A percentile compares a stretch with the other conserved stretches of the same genome.
Conservation (phyloP, 1,140 invertebrate species). For the Drosophila subpulchrella region DNA sequence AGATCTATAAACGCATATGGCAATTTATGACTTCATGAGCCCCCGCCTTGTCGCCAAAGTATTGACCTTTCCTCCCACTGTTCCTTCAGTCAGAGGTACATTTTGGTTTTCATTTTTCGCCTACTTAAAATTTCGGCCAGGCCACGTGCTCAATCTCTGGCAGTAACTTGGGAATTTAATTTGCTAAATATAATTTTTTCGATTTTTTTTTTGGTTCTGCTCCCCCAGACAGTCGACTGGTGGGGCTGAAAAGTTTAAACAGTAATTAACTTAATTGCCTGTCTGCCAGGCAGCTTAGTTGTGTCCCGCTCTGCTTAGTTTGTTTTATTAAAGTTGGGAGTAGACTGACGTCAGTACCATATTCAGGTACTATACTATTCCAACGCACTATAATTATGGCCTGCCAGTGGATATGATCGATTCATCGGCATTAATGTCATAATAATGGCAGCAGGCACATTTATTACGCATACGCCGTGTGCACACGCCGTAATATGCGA, state of each 20-base stretch:
- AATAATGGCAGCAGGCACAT: slow-evolving; percentile 66
- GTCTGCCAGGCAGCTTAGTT: slow-evolving; percentile 24
- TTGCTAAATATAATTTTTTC: slow-evolving; percentile 45
- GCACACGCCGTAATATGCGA: slow-evolving; percentile 44
- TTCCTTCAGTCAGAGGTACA: background rate
- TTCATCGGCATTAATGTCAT: slow-evolving; percentile 64
- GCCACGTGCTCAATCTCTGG: slow-evolving; percentile 44
- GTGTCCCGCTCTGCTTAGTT: slow-evolving; percentile 7
- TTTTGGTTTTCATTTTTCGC: slow-evolving; percentile 27
- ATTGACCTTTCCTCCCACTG: background rate
- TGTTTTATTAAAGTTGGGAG: slow-evolving; percentile 10
- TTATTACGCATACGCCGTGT: slow-evolving; percentile 78
- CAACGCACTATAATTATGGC: slow-evolving; percentile 43
- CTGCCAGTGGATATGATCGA: slow-evolving; percentile 51
- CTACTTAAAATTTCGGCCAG: slow-evolving; percentile 7
- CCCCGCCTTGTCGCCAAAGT: background rate
- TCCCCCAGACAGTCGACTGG: background rate
- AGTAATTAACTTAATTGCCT: slow-evolving; percentile 71
- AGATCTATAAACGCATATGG: background rate
- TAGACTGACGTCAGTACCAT: background rate
- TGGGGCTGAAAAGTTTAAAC: slow-evolving; percentile 36
- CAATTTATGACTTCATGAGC: background rate
- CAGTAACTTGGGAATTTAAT: slow-evolving; percentile 42
- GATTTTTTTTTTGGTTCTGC: background rate
- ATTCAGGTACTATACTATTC: background rate